Percentiles rank a stretch among this genome's conserved stretches.
These are phyloP conservation scores for Heterodera filipjevi DNA, from an alignment of 2,888 invertebrate species.

Conservation along the genomic window DNA sequence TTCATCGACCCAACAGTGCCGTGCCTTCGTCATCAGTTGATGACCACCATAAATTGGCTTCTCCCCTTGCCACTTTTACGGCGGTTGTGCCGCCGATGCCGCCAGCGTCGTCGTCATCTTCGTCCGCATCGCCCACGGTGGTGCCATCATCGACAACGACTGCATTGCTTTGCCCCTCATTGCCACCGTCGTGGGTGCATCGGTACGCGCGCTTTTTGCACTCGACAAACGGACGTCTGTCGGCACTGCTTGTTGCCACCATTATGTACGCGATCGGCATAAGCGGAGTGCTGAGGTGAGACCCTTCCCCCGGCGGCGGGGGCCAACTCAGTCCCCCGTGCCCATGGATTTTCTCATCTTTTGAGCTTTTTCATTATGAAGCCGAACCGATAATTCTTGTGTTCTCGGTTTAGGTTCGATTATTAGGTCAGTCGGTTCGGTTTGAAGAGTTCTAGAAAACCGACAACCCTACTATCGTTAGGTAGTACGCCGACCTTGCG, in stretches of 20 bases:
- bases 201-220: conserved; percentile 43
- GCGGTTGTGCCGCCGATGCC: neutral
- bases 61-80: neutral
- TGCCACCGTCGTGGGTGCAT: conserved; percentile 21
- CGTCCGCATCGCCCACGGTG: neutral
- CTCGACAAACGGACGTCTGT: conserved; percentile 41
- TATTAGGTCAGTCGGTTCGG: too few relatives aligned
- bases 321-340: neutral
- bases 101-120: neutral
- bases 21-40: neutral
- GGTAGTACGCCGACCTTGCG: too few relatives aligned
- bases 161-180: neutral
- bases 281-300: conserved; percentile 43
- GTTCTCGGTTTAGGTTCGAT: too few relatives aligned
- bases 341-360: too few relatives aligned
- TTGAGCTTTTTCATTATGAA: too few relatives aligned
- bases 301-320: neutral
- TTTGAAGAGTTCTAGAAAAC: too few relatives aligned
- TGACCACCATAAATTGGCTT: neutral
- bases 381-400: too few relatives aligned
- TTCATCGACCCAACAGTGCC: neutral
- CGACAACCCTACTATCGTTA: too few relatives aligned
- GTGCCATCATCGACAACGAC: neutral
- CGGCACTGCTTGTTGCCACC: conserved; percentile 32
- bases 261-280: conserved; percentile 43